phyloP scores from a whole-genome alignment of 2,888 invertebrate species.

The Lymantria dispar region DNA sequence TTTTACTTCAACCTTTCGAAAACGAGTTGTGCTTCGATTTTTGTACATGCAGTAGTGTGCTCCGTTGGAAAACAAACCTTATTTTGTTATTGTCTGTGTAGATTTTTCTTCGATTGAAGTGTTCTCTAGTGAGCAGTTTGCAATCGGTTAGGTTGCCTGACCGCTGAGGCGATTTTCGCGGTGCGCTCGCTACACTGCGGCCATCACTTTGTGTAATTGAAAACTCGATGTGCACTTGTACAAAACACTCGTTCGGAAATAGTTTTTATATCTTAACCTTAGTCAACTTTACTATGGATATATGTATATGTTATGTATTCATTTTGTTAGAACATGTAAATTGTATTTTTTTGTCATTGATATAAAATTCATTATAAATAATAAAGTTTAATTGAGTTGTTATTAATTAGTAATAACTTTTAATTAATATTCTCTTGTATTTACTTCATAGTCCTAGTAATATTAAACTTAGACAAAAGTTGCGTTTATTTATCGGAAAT shows the following conservation, averaged over 20 bases:
- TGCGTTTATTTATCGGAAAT: background rate
- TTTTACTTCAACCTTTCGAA: constrained; percentile 78
- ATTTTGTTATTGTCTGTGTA: constrained; percentile 53
- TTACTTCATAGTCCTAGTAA: background rate
- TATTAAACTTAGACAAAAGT: background rate
- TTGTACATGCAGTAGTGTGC: constrained; percentile 39
- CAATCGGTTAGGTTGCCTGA: constrained; percentile 69
- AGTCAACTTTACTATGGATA: constrained; percentile 10
- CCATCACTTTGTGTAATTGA: constrained; percentile 81
- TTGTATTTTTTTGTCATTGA: too few relatives aligned
- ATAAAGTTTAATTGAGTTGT: background rate
- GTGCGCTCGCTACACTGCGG: constrained; percentile 60
- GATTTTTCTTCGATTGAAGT: constrained; percentile 43
- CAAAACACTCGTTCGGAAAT: constrained; percentile 68
- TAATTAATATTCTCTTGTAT: background rate
- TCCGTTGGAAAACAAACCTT: constrained; percentile 59
- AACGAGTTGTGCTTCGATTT: constrained; percentile 72
- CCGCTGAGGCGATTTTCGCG: constrained; percentile 72
- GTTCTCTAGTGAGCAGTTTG: constrained; percentile 54
- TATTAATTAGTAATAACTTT: background rate
- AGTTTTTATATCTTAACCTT: constrained; percentile 52
- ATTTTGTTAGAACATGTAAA: too few relatives aligned
- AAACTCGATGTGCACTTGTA: constrained; percentile 78
- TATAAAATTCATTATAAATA: too few relatives aligned
- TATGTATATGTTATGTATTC: too few relatives aligned